A percentile compares a stretch with the other conserved stretches of the same genome.
phyloP scores from a whole-genome alignment of 2,113 vertebrate genomes.

The Agapornis roseicollis region DNA sequence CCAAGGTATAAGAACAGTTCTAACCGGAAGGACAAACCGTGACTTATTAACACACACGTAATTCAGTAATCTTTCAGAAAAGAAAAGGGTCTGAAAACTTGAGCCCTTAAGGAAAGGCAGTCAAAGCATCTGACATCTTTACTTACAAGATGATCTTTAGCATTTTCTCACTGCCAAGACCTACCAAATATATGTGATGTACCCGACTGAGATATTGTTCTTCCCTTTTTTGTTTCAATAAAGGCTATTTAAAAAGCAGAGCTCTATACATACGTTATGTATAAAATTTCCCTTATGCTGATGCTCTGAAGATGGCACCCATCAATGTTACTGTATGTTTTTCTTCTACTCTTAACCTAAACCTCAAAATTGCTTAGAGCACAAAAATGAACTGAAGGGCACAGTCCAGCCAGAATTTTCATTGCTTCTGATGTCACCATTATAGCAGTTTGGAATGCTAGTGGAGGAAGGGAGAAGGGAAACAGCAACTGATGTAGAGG shows the following conservation, averaged over 20 bases:
- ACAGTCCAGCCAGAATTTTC: background rate
- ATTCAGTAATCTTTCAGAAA: background rate
- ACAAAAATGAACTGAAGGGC: background rate
- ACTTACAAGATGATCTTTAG: background rate
- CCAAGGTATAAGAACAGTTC: background rate
- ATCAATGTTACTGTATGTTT: background rate
- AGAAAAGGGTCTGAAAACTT: background rate
- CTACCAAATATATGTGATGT: background rate
- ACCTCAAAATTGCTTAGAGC: background rate
- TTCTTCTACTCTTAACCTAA: background rate
- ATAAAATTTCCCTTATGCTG: background rate
- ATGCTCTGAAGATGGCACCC: background rate
- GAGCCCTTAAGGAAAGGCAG: background rate
- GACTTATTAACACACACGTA: background rate
- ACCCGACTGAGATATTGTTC: background rate
- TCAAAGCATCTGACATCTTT: background rate
- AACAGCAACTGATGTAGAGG: background rate
- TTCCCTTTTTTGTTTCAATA: background rate
- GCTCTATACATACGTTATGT: background rate
- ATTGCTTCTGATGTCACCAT: background rate
- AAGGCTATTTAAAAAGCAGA: background rate
- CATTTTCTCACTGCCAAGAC: background rate
- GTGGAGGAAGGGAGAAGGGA: background rate
- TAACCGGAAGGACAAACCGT: background rate
- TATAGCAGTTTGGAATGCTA: background rate